These are phyloP conservation scores for Cataglyphis livida DNA, from an alignment of 2,888 invertebrate species.

Conservation along the genomic window DNA sequence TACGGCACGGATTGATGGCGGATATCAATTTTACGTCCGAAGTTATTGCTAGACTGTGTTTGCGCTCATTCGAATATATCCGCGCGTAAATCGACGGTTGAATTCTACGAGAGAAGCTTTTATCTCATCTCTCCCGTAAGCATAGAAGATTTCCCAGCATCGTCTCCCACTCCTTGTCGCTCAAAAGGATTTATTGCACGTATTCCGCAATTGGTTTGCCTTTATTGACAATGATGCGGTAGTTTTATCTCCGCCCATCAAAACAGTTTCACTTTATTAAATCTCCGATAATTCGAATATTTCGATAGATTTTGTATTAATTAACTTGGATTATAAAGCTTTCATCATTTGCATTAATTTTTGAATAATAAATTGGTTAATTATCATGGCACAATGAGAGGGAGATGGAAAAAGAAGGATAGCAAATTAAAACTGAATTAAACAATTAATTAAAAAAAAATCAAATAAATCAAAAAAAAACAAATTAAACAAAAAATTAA, in stretches of 20 bases:
- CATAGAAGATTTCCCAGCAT: constrained; percentile 62
- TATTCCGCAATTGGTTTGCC: constrained; percentile 37
- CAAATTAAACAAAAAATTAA: too few relatives aligned
- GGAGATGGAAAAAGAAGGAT: background rate
- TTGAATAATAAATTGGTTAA: background rate
- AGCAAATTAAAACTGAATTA: background rate
- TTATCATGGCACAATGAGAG: background rate
- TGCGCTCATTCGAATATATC: constrained; percentile 79
- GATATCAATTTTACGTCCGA: constrained; percentile 79
- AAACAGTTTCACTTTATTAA: constrained; percentile 14
- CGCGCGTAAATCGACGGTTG: constrained; percentile 75
- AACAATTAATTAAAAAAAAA: too few relatives aligned
- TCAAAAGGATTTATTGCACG: constrained; percentile 38
- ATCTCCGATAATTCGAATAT: background rate
- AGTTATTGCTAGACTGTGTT: constrained; percentile 80
- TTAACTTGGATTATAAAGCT: background rate
- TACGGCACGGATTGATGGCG: constrained; percentile 67
- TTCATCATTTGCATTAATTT: background rate
- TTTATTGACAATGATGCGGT: constrained; percentile 44
- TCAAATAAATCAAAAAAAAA: too few relatives aligned
- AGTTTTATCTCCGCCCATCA: constrained; percentile 11
- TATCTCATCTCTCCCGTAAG: constrained; percentile 49
- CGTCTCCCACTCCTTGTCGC: constrained; percentile 25
- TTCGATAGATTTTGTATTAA: background rate
- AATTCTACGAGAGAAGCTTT: constrained; percentile 54